A percentile compares a stretch with the other conserved stretches of the same genome.
Conservation (phyloP, 2,797 vertebrate genomes). For the Crocodylus rhombifer region DNA sequence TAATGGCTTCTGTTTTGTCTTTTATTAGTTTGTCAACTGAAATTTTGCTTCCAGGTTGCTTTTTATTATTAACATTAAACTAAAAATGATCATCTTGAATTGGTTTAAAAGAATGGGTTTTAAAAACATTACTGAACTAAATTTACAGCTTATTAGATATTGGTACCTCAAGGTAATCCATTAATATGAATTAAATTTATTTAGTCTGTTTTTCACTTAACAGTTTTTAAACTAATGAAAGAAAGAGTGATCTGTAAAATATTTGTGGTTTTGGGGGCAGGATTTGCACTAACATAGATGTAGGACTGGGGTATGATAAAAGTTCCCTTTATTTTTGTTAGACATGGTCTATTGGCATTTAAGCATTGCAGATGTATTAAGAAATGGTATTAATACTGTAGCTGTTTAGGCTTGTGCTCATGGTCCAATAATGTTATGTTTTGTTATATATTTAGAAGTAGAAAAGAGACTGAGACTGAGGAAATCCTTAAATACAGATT, state of each 20-base stretch:
- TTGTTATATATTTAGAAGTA: neutral
- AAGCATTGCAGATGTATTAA: neutral
- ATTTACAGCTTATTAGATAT: neutral
- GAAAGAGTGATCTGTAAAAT: constrained; percentile 12
- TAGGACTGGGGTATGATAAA: neutral
- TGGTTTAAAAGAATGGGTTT: neutral
- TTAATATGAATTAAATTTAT: constrained; percentile 16
- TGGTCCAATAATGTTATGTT: neutral
- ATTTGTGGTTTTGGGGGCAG: neutral
- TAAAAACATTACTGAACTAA: neutral
- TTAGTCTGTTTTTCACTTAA: neutral
- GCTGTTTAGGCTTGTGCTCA: neutral
- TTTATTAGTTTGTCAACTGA: constrained; percentile 21
- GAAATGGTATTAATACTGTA: neutral
- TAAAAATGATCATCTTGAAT: neutral
- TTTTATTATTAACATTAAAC: neutral
- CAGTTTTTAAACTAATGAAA: constrained; percentile 20
- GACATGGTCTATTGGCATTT: neutral
- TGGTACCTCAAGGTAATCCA: neutral
- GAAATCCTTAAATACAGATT: neutral
- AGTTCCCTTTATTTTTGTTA: neutral
- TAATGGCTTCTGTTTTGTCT: neutral
- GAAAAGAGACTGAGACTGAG: neutral
- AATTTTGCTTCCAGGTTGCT: neutral
- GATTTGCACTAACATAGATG: neutral